Conservation (phyloP, 1,140 invertebrate genomes). For the Drosophila setifemur region DNA sequence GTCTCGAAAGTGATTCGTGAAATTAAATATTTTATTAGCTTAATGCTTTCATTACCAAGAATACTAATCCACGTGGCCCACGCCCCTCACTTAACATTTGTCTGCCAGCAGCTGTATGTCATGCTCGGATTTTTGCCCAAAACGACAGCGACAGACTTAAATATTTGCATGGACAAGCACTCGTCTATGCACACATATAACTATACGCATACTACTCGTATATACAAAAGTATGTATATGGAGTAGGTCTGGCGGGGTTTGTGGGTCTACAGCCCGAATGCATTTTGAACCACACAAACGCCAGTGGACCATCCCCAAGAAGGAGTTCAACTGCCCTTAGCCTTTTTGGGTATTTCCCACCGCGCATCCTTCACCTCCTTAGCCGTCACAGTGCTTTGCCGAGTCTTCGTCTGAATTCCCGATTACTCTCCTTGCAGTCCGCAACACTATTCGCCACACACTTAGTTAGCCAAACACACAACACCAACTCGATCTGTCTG, state of each 20-base stretch:
- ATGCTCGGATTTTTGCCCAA: slow-evolving; percentile 70
- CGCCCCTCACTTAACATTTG: slow-evolving; percentile 51
- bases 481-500: slow-evolving; percentile 33
- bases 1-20: slow-evolving; percentile 5
- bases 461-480: slow-evolving; percentile 67
- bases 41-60: slow-evolving; percentile 49
- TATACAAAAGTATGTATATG: background rate
- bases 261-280: slow-evolving; percentile 23
- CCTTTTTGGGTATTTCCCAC: background rate
- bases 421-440: slow-evolving; percentile 60
- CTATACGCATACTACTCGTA: background rate
- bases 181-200: slow-evolving; percentile 3
- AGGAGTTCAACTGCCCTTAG: slow-evolving; percentile 13
- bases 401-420: slow-evolving; percentile 63
- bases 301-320: slow-evolving; percentile 25
- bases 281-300: slow-evolving; percentile 29
- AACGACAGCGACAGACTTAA: slow-evolving; percentile 72
- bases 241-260: slow-evolving; percentile 11
- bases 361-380: background rate
- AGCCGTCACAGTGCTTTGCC: slow-evolving; percentile 43
- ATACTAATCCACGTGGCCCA: background rate
- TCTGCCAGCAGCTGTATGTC: slow-evolving; percentile 58
- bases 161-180: slow-evolving; percentile 73
- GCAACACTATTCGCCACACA: slow-evolving; percentile 63
- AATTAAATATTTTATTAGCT: slow-evolving; percentile 67